Percentiles rank a stretch among this genome's conserved stretches.
Conservation (phyloP, 2,888 invertebrate genomes). For the Poecilus cupreus region DNA sequence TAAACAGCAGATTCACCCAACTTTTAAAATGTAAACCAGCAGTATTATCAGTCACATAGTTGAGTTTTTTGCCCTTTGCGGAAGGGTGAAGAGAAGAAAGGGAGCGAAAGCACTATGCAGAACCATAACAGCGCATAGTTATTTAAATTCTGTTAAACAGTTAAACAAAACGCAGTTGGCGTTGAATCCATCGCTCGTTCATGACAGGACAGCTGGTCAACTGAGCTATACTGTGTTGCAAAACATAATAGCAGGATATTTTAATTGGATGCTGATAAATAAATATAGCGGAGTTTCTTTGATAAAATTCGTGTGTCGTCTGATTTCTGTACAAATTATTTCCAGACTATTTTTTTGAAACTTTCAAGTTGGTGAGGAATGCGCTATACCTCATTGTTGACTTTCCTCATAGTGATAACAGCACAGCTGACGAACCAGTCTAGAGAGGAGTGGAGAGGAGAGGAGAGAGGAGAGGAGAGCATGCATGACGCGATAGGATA, state of each 20-base stretch:
- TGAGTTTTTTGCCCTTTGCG: not conserved
- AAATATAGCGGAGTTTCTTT: too few species aligned
- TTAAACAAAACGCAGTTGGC: conserved; percentile 11
- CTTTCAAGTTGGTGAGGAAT: not conserved
- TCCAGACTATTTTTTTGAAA: too few species aligned
- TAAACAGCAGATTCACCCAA: not conserved
- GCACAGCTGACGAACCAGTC: too few species aligned
- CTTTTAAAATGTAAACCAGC: not conserved
- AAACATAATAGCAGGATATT: too few species aligned
- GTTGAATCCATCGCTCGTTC: too few species aligned
- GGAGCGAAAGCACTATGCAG: not conserved
- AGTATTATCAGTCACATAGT: not conserved
- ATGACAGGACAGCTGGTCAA: too few species aligned
- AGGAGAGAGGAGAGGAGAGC: not conserved
- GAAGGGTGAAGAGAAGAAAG: not conserved
- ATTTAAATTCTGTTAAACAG: conserved; percentile 52
- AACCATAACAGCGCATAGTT: conserved; percentile 39
- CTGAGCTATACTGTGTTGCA: too few species aligned
- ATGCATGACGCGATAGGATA: not conserved
- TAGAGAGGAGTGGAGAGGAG: not conserved
- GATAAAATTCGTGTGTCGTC: too few species aligned
- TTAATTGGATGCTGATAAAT: too few species aligned
- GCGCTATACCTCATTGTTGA: too few species aligned
- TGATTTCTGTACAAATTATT: too few species aligned
- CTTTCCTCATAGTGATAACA: too few species aligned